Base-by-base conservation (phyloP, 2,888 invertebrate species). In the Limnephilus lunatus region DNA sequence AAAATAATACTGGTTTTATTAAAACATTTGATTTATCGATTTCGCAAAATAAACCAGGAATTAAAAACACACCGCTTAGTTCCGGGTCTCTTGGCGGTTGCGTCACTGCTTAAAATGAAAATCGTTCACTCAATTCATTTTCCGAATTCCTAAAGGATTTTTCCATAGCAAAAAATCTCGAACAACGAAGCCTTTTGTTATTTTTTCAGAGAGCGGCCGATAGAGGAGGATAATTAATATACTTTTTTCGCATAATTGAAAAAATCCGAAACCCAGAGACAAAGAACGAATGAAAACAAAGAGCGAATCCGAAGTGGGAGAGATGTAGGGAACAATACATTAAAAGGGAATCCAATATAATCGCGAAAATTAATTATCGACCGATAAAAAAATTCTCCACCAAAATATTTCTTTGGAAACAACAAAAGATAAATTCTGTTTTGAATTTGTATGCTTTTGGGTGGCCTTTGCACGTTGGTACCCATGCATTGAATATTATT, bases 131-230 rank as follows among this genome's bases (percentile, higher is more conserved):
- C 91, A 91, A 91, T 91, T 82, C 91, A 91, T 91, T 91, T 89
- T 91, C 83, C 39, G 91, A 91, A 89, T 91, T 91, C 91, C 91
- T 91, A 88, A 91, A 91, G 88, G 91, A 91, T 91, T 91, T 53
- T 89, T 90, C 90, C 82, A 90, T 90, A 90, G 48, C 90, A 90
- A 90, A 90, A 90, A 90, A 90, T 44, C 44, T 48, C 90, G 44
- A 90, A 90, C 90, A 90, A 90, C 90, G 82, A 31, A 90, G 48
- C 81, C 48, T 90, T 81, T 81, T 35, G 53, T 88, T 31, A 68
- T 89, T 89, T 89, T 90, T 90, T 90, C 82, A 30, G 90, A 90
- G 90, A 44, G 53, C 90, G 90, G 82, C 90, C 90, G 82, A 90
- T 81, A 90, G 90, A 90, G 82, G 44, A 90, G 82, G 90, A 82